Base-by-base conservation (phyloP, 2,888 invertebrate species). In the Rosalia funebris region DNA sequence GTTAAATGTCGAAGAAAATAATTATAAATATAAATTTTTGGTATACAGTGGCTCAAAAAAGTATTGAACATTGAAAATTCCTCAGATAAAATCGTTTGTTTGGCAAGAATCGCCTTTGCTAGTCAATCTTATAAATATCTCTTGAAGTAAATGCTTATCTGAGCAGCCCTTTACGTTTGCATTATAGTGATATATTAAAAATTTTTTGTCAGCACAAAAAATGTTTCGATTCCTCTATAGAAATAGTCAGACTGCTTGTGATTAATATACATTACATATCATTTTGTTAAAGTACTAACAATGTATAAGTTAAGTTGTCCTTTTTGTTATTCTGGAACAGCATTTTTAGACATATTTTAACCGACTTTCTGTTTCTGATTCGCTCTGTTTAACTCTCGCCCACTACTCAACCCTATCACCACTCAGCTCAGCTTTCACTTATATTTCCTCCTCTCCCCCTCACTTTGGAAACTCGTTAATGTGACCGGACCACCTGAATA, bases 291-390 rank as follows among this genome's bases (percentile, higher is more conserved):
- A 1, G 32, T 45, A 46, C 34, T 52, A 25, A 50, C 50, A 3
- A 20, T 25, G 12, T 44, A 10, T 47, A 47, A 1, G 20, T 47
- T 47, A 2, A 39, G 7, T 34, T 17, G 44, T 44, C 20, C 11
- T 2, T 11, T 25, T 44, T n/a, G 37, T 10, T 54, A 61, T 72
- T 71, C 72, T 75, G 78, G 78, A 78, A 78, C 78, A 78, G 78
- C 78, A 76, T 77, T 78, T 78, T 78, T 78, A 77, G 77, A 77
- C 70, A 69, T 75, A 72, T 72, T 67, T 67, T 57, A 53, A 37
- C 14, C 45, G 42, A 42, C 53, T 48, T 34, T 19, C 12, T 16
- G 34, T 42, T 39, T 19, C 12, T 16, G 34, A 32, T 39, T 32
- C 25, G 9, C 37, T 37, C 39, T 48, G 41, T 19, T 50, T 34